phyloP scores from a whole-genome alignment of 2,888 invertebrate species.

The Bibio marci region DNA sequence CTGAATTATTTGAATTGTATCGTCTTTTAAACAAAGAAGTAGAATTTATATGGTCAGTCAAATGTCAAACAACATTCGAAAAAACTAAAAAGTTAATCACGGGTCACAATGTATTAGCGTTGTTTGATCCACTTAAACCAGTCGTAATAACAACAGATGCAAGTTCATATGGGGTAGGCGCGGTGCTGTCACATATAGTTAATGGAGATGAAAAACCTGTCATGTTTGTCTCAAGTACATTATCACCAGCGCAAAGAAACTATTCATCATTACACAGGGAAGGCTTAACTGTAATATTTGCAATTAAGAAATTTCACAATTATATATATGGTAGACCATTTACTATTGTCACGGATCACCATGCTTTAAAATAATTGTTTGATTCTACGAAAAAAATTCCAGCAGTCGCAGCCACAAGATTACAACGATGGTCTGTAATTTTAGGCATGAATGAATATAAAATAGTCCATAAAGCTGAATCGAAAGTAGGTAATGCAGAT shows the following conservation, averaged over 20 bases:
- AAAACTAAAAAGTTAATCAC: slow-evolving; percentile 6
- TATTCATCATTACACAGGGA: neutral
- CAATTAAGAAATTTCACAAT: too few species aligned
- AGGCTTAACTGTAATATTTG: neutral
- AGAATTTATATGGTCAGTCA: too few species aligned
- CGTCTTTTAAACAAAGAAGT: too few species aligned
- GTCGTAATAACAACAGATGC: slow-evolving; percentile 5
- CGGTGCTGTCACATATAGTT: slow-evolving; percentile 1
- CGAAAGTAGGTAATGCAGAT: too few species aligned
- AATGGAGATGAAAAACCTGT: neutral
- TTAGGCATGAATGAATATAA: neutral
- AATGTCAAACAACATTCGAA: too few species aligned
- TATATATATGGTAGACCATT: slow-evolving; percentile 6
- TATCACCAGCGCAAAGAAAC: neutral
- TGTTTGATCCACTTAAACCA: slow-evolving; percentile 5
- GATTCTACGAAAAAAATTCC: neutral
- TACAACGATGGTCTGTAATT: neutral
- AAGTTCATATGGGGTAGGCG: slow-evolving; percentile 5
- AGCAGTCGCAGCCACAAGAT: neutral
- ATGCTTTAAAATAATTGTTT: slow-evolving; percentile 1
- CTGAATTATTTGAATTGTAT: too few species aligned
- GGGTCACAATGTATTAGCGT: slow-evolving; percentile 3
- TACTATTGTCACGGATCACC: slow-evolving; percentile 1
- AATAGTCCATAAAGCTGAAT: too few species aligned
- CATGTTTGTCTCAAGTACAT: neutral